Evolutionary conservation across 30 jellyfish, hydroid and myxozoan genomes (phyloP).

Genomic region (Aurelia aurita): DNA sequence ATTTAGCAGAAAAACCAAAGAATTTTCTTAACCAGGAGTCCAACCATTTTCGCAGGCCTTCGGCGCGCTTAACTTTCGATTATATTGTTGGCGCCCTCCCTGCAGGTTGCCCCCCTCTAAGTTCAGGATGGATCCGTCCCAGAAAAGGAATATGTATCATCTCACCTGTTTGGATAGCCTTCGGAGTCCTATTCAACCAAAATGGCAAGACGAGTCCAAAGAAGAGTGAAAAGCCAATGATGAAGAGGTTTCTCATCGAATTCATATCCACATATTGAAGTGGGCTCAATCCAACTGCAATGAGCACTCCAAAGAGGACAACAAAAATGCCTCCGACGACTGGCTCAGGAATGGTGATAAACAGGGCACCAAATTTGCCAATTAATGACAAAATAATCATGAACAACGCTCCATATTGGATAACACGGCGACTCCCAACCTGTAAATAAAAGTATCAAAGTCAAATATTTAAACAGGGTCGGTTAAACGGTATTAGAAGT

Average conservation of each 20-base stretch:
- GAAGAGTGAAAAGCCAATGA: slow-evolving; percentile 80
- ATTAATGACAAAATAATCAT: slow-evolving; percentile 79
- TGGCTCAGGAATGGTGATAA: slow-evolving; percentile 93
- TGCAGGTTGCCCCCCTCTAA: too few relatives aligned
- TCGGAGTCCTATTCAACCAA: slow-evolving; percentile 72
- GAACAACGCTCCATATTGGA: slow-evolving; percentile 86
- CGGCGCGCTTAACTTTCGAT: too few relatives aligned
- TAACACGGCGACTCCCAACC: slow-evolving; percentile 97
- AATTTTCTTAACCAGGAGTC: too few relatives aligned
- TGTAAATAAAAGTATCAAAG: neutral
- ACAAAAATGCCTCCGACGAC: slow-evolving; percentile 92
- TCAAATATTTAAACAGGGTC: too few relatives aligned
- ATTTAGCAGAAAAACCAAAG: too few relatives aligned
- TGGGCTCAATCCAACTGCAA: slow-evolving; percentile 90
- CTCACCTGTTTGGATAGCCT: slow-evolving; percentile 69
- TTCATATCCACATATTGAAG: slow-evolving; percentile 81
- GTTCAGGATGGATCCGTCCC: too few relatives aligned
- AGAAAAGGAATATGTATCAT: too few relatives aligned
- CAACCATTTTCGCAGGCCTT: too few relatives aligned
- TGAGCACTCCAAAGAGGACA: slow-evolving; percentile 87
- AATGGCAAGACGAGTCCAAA: slow-evolving; percentile 90
- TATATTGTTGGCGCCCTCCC: too few relatives aligned
- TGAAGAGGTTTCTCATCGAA: slow-evolving; percentile 85
- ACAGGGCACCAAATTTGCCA: slow-evolving; percentile 96
- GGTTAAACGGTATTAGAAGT: too few relatives aligned